Evolutionary conservation across 2,888 invertebrate species (phyloP).

Genomic region (Mycalesis mineus): DNA sequence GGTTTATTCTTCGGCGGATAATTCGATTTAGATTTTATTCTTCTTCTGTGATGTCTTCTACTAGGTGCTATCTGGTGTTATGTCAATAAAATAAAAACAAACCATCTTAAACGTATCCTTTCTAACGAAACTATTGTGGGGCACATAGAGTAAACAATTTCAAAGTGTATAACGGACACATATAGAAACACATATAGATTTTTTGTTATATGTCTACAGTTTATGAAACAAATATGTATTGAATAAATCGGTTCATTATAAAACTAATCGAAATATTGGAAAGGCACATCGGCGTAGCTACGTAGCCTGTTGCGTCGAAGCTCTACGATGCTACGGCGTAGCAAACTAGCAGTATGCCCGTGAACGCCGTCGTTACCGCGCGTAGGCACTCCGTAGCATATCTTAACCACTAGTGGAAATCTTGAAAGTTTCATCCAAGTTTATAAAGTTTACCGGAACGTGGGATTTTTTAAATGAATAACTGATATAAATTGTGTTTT

Average conservation of each 20-base stretch:
- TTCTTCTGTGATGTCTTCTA: no score
- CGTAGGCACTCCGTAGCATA: conserved; percentile 42
- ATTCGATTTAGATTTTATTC: no score
- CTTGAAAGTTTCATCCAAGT: conserved; percentile 9
- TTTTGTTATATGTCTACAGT: no score
- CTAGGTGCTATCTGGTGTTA: no score
- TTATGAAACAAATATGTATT: neutral
- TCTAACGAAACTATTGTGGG: no score
- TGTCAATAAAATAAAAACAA: no score
- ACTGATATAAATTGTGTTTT: neutral
- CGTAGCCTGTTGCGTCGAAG: conserved; percentile 65
- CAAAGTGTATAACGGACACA: no score
- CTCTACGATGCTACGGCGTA: conserved; percentile 38
- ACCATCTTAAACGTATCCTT: no score
- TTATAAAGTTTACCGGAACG: conserved; percentile 13
- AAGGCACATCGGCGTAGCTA: neutral
- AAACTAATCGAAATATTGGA: conserved; percentile 13
- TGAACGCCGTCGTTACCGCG: conserved; percentile 59
- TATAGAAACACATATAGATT: no score
- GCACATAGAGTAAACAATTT: no score
- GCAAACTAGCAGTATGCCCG: conserved; percentile 69
- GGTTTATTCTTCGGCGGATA: no score
- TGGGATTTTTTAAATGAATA: conserved; percentile 5
- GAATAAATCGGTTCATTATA: neutral
- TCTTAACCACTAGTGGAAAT: conserved; percentile 12